Evolutionary conservation across 2,888 invertebrate genomes (phyloP).

Genomic region (Ochropleura plecta): DNA sequence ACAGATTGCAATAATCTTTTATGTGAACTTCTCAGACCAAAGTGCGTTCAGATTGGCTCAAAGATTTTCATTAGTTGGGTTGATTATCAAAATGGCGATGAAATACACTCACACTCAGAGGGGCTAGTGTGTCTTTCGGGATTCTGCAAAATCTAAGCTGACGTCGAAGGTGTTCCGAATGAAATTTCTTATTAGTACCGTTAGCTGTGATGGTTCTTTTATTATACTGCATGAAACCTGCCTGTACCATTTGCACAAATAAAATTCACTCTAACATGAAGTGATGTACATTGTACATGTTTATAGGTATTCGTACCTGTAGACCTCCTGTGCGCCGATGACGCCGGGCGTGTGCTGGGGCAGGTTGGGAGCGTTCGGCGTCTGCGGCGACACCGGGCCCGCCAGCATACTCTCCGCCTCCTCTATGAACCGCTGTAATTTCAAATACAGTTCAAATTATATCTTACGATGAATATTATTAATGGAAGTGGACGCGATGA

Average conservation of each 20-base stretch:
- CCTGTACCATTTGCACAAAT: background rate
- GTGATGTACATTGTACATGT: background rate
- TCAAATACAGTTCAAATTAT: background rate
- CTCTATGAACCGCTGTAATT: constrained; percentile 50
- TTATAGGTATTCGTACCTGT: constrained; percentile 90
- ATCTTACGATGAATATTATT: background rate
- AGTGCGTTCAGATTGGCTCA: background rate
- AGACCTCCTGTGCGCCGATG: constrained; percentile 99
- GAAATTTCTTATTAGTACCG: background rate
- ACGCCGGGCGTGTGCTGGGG: constrained; percentile 97
- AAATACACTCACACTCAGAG: background rate
- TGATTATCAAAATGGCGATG: background rate
- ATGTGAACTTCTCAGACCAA: background rate
- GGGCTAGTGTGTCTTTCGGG: too few relatives aligned
- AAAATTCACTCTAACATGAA: background rate
- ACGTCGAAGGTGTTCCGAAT: background rate
- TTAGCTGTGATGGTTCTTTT: background rate
- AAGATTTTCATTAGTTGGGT: background rate
- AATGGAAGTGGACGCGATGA: background rate
- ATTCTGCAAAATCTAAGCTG: background rate
- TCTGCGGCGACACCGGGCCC: constrained; percentile 93
- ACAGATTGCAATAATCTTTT: background rate
- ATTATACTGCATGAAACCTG: background rate
- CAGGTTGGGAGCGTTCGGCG: constrained; percentile 81
- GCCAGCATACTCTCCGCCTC: constrained; percentile 95